Percentiles rank a stretch among this genome's conserved stretches.
Evolutionary conservation across 2,113 vertebrate genomes (phyloP).

Genomic region (Sporophila hypoxantha): DNA sequence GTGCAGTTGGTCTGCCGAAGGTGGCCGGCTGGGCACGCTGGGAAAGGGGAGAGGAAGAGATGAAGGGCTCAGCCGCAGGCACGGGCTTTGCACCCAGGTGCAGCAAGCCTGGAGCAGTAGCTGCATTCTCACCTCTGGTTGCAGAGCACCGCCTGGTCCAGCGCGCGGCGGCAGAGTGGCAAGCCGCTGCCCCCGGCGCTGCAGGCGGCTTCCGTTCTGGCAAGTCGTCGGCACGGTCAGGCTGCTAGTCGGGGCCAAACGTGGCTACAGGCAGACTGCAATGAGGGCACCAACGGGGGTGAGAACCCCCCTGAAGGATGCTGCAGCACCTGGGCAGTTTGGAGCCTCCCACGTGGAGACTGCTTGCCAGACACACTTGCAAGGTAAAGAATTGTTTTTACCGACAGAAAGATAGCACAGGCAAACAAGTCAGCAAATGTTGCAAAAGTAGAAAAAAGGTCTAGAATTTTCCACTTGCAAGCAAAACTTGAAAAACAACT

Average conservation of each 20-base stretch:
- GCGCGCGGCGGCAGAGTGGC: slow-evolving; percentile 77
- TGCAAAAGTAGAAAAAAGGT: no score
- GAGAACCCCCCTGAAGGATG: not conserved
- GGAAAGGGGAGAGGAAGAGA: not conserved
- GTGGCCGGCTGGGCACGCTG: slow-evolving; percentile 80
- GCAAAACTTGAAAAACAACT: no score
- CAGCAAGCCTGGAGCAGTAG: not conserved
- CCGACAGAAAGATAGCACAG: no score
- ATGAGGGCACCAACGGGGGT: rapidly evolving
- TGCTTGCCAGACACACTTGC: no score
- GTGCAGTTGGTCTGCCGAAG: slow-evolving; percentile 88
- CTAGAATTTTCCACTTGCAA: no score
- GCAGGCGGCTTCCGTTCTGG: slow-evolving; percentile 77
- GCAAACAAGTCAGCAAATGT: no score
- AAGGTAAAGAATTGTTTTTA: no score
- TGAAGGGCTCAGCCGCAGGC: rapidly evolving
- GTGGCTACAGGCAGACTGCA: slow-evolving; percentile 87
- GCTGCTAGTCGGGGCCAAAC: slow-evolving; percentile 89
- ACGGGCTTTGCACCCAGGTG: rapidly evolving
- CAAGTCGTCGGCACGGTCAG: slow-evolving; percentile 90
- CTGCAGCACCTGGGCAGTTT: no score
- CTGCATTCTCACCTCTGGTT: slow-evolving; percentile 86
- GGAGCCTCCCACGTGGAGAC: no score
- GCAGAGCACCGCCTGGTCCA: slow-evolving; percentile 87
- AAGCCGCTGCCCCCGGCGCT: slow-evolving; percentile 66